Evolutionary conservation across 2,888 invertebrate species (phyloP), one percentile per base, ranked within the genome.

Genomic region (Pandemis heparana): DNA sequence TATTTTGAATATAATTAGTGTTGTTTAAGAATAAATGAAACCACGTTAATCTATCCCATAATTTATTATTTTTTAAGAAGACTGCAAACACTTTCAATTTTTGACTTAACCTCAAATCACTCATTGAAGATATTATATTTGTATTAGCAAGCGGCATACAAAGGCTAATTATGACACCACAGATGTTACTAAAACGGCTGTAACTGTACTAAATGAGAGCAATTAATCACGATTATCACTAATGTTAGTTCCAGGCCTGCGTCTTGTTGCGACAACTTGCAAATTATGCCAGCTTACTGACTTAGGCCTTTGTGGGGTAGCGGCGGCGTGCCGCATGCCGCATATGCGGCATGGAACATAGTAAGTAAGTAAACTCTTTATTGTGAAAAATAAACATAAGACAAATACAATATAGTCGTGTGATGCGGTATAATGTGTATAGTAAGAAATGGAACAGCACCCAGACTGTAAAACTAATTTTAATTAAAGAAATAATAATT

Each of bases 151-250:
- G 12, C 70, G 39, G 41, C 62, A n/a, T 51, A 46, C 53, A 46
- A 43, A 32, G 23, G 16, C 62, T 68, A 72, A 72, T 72, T 63
- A 72, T 72, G 68, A 62, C 68, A 41, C 46, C 72, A 56, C 72
- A 72, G 72, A 72, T 72, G 72, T 67, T 56, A 53, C 72, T 65
- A 39, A 53, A 70, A 32, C 60, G 66, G 59, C 71, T 63, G 72
- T 68, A 68, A 59, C 72, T 63, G 72, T 62, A 38, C 68, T 72
- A 72, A 77, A 80, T 76, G 78, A 74, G 66, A 56, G 66, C 75
- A 77, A 79, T 81, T 77, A 79, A 79, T 81, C 80, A 79, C 38
- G 79, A 79, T 78, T 80, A 78, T 77, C 74, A 65, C 75, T 71
- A 76, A 77, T 78, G 79, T 76, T 72, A 68, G 72, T 72, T 67